Conservation (phyloP, 2,113 vertebrate genomes). For the Charadrius vociferus region DNA sequence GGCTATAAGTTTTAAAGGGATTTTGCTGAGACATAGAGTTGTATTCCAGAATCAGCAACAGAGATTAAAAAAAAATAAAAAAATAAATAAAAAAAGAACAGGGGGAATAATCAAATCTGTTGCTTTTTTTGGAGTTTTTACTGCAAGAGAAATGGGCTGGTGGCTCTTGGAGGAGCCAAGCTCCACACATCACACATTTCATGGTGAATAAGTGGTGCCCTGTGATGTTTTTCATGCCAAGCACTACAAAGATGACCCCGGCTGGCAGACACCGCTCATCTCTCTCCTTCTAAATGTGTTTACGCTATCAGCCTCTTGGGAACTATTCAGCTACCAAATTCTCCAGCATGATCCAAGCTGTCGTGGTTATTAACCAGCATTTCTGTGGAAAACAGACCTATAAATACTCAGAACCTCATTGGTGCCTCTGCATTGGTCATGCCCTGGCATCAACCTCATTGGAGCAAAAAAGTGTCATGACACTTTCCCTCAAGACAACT, state of each 20-base stretch:
- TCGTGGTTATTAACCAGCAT: not conserved
- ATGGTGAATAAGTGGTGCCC: not conserved
- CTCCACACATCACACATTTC: rapidly evolving
- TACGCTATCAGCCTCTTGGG: not conserved
- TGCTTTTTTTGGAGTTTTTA: not conserved
- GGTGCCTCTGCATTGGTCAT: not conserved
- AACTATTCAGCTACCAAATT: not conserved
- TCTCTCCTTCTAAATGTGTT: not conserved
- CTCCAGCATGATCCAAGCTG: not conserved
- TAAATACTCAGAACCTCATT: not conserved
- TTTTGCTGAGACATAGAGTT: not conserved
- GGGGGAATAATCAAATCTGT: not conserved
- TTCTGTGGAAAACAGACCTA: not conserved
- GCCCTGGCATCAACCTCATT: not conserved
- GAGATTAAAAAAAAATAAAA: not conserved
- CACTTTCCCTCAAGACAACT: not conserved
- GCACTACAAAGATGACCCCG: not conserved
- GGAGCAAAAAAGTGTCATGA: rapidly evolving
- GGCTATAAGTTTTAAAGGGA: not conserved
- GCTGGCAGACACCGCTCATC: not conserved
- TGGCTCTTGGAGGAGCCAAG: not conserved
- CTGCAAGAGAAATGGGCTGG: not conserved
- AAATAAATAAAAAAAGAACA: too few species aligned
- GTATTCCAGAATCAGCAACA: not conserved
- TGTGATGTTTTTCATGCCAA: not conserved